These are phyloP conservation scores for Phrynocephalus forsythii DNA, from an alignment of 2,797 vertebrate genomes.

Conservation along the genomic window DNA sequence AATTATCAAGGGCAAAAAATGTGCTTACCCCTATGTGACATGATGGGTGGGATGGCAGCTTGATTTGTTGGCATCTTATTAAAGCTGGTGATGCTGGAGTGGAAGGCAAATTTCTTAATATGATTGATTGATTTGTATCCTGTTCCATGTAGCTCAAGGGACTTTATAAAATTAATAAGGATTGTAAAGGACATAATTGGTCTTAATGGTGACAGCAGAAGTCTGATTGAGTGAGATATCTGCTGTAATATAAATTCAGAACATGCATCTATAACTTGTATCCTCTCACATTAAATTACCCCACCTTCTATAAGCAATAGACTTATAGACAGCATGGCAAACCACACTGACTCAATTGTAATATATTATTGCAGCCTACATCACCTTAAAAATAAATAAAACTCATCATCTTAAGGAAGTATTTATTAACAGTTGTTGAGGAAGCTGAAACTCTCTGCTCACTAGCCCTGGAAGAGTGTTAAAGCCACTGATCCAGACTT, in stretches of 20 bases:
- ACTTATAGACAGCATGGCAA: background rate
- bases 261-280: background rate
- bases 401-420: too few species aligned
- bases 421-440: too few species aligned
- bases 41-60: background rate
- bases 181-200: background rate
- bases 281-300: background rate
- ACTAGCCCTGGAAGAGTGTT: background rate
- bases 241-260: background rate
- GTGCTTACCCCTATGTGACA: background rate
- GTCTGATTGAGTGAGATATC: background rate
- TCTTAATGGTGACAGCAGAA: background rate
- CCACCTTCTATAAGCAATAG: background rate
- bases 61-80: background rate
- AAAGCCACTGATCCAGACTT: background rate
- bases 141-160: background rate
- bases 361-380: background rate
- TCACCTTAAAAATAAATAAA: too few species aligned
- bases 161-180: background rate
- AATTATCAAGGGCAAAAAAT: background rate
- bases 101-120: background rate
- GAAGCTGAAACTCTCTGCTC: background rate
- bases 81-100: background rate
- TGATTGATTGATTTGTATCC: too few species aligned
- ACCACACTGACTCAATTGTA: background rate